Base-by-base conservation (phyloP, 2,888 invertebrate species). In the Epistrophe grossulariae region DNA sequence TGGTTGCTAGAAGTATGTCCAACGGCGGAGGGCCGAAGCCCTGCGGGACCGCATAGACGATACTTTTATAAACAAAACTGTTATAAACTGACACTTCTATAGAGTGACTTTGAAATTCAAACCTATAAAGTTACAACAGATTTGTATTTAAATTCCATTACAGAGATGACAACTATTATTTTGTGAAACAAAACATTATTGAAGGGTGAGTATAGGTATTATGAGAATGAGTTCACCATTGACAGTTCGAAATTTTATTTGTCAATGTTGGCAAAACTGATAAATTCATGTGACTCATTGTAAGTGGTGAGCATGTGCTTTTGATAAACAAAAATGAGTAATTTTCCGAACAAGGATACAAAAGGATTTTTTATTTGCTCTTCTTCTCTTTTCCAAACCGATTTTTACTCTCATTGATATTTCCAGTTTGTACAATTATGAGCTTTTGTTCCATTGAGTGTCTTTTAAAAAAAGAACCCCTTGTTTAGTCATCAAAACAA, bases 401-500 rank as follows among this genome's bases (percentile, higher is more conserved):
- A 28, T 28, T 35, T 45, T 11, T 17, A 15, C n/a, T 43, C 62
- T 59, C 28, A 9, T 10, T 15, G 11, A 13, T 35, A 4, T 50
- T 84, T 85, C 85, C 74, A 85, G 48, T 8, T 11, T 64, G 10
- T n/a, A 19, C 0, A 2, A 24, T 52, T 52, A 15, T 0, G 57
- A 85, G 85, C 85, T 85, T 79, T 82, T 11, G 6, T 7, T 40
- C 24, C n/a, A 19, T 24, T 40, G 71, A 70, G 50, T 10, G 8
- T 4, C 0, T 9, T 24, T 40, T 24, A 15, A 0, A 31, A 31
- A 59, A 73, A 48, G 31, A 17, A 13, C 24, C 60, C 60, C 28
- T 43, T 31, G 11, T 28, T 73, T 74, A 74, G 73, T 74, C 74
- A 79, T 82, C 70, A 78, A 85, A 85, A 82, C 85, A 85, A 81